Evolutionary conservation across 2,888 invertebrate species (phyloP).

Genomic region (Tinea pellionella): DNA sequence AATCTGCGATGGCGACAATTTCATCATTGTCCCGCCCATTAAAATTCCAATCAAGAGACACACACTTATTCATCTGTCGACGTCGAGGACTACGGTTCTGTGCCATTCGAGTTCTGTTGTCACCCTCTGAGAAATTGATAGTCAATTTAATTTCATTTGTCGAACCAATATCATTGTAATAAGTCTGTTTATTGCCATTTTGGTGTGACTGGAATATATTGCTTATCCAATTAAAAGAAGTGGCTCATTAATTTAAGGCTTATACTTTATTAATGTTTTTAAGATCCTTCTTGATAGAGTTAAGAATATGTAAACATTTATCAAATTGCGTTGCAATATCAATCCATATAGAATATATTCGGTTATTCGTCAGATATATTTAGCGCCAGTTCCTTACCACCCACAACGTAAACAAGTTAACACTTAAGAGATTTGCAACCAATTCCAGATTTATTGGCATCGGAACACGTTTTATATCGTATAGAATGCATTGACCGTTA

Average conservation of each 20-base stretch:
- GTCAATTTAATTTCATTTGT: conserved; percentile 5
- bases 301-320: not conserved
- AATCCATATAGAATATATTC: no score
- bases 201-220: not conserved
- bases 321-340: no score
- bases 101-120: not conserved
- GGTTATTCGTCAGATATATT: not conserved
- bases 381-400: not conserved
- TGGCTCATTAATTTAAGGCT: not conserved
- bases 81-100: conserved; percentile 12
- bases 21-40: conserved; percentile 66
- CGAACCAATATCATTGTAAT: not conserved
- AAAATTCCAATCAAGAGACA: conserved; percentile 58
- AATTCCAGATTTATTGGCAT: conserved; percentile 46
- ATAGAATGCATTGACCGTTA: conserved; percentile 38
- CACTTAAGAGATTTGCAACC: conserved; percentile 15
- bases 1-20: conserved; percentile 51
- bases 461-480: conserved; percentile 21
- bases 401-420: conserved; percentile 3
- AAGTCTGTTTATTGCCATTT: not conserved
- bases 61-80: conserved; percentile 64
- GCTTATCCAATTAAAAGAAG: conserved; percentile 2
- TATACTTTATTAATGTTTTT: no score
- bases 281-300: not conserved
- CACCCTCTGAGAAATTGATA: conserved; percentile 12